A percentile compares a stretch with the other conserved stretches of the same genome.
Conservation (phyloP, 2,113 vertebrate genomes). For the Sula dactylatra region DNA sequence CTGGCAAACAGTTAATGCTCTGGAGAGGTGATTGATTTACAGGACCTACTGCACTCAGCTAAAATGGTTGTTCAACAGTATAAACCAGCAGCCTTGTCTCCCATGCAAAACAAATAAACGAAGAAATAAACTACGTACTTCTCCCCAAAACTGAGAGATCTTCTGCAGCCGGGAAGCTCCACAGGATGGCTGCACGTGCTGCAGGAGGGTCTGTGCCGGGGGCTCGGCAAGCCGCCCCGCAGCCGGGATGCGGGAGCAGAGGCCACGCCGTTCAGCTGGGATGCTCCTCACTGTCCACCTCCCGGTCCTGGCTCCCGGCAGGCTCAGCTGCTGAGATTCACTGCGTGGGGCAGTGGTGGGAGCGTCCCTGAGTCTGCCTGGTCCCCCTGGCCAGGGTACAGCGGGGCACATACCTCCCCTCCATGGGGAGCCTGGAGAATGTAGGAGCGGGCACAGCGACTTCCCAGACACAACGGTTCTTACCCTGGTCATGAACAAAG, state of each 20-base stretch:
- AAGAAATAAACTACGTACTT: not conserved
- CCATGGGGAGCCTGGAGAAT: not conserved
- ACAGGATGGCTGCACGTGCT: not conserved
- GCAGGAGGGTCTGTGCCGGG: accelerated
- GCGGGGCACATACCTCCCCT: not conserved
- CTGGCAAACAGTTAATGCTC: not conserved
- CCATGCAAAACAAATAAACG: not conserved
- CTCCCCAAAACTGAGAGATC: not conserved
- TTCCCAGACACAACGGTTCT: not conserved
- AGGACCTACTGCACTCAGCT: not conserved
- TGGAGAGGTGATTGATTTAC: not conserved
- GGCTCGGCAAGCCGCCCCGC: accelerated
- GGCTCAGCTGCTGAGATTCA: not conserved
- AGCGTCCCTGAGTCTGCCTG: not conserved
- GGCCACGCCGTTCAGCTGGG: accelerated
- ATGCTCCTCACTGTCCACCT: not conserved
- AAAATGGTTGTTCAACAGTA: not conserved
- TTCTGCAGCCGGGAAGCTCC: not conserved
- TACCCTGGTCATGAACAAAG: not conserved
- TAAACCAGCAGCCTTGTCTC: not conserved
- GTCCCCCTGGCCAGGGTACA: not conserved
- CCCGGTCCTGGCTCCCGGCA: accelerated
- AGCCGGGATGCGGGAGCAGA: not conserved
- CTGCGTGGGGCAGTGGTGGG: not conserved
- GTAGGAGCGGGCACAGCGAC: not conserved